A percentile compares a stretch with the other conserved stretches of the same genome.
These are phyloP conservation scores for Holocentrus rufus DNA, from an alignment of 2,797 vertebrate genomes.

Conservation along the genomic window DNA sequence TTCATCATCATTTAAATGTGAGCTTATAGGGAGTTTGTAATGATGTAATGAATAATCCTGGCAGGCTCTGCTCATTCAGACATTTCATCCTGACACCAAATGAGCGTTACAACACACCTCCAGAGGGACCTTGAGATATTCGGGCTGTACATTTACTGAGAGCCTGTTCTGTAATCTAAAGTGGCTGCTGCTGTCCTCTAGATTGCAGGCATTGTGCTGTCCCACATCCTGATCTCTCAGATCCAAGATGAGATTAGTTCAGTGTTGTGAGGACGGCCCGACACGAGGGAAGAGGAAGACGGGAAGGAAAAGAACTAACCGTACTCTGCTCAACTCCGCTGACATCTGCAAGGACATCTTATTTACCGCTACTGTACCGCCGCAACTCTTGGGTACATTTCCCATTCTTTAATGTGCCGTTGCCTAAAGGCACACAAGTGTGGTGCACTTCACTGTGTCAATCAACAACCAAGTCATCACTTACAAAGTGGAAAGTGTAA, in stretches of 20 bases:
- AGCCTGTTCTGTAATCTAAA: constrained; percentile 54
- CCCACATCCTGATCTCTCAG: constrained; percentile 85
- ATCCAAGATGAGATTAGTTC: constrained; percentile 83
- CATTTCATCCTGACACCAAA: constrained; percentile 14
- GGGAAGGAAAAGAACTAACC: constrained; percentile 29
- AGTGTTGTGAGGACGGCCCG: constrained; percentile 63
- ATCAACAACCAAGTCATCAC: constrained; percentile 12
- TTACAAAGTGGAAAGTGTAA: constrained; percentile 32
- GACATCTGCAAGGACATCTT: constrained; percentile 55
- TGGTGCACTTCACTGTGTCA: constrained; percentile 37
- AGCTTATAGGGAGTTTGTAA: neutral
- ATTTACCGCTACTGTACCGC: constrained; percentile 27
- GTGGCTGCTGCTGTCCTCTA: constrained; percentile 69
- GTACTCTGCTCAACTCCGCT: constrained; percentile 23
- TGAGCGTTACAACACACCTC: constrained; percentile 19
- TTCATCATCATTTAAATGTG: neutral
- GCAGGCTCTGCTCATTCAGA: constrained; percentile 13
- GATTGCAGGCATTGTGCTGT: constrained; percentile 85
- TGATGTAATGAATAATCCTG: constrained; percentile 3
- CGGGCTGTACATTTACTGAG: constrained; percentile 26
- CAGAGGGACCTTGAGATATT: constrained; percentile 42
- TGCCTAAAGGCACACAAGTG: neutral
- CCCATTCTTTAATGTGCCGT: constrained; percentile 26
- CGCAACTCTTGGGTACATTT: constrained; percentile 31
- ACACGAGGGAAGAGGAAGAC: constrained; percentile 36